Evolutionary conservation across 2,113 vertebrate species (phyloP), one percentile per base, ranked within the genome.

Genomic region (Cololabis saira): DNA sequence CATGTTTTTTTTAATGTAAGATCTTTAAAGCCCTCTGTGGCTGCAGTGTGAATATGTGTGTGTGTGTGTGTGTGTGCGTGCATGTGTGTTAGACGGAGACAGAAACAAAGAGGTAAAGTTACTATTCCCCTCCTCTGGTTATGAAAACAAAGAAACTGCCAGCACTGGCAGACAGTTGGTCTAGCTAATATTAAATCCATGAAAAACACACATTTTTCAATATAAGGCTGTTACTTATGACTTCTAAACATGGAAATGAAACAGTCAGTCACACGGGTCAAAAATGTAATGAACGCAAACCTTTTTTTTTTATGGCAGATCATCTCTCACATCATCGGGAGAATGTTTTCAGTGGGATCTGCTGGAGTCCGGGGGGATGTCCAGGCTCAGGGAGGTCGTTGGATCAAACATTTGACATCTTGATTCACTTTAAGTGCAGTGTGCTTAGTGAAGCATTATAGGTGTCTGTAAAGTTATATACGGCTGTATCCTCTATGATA

Each of bases 121-220:
- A 50, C 45, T 61, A 37, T 62, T 81, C 49, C 69, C 71, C 67
- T 82, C 67, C 82, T 67, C 76, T 78, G 67, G 71, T 80, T 80
- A 82, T 49, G 41, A 87, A 81, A 87, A 87, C 85, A 87, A 7
- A 76, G 58, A 1, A 16, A 41, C 68, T 0, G 74, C 84, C 80
- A 83, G 56, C 64, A 13, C 74, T 78, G 79, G 62, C 82, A 80
- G 74, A 70, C 54, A 16, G 53, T 73, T 74, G 60, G 60, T 74
- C 76, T 61, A 30, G 79, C 67, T 76, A 67, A 82, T 87, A 87
- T 84, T 84, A 84, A 75, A 77, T 76, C 44, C 33, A 30, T 58
- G 42, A 67, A 77, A 76, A 68, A 76, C 76, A 77, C 76, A 71
- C 56, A 62, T 67, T 50, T 61, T 77, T 83, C 74, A 75, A 49